Conservation (phyloP, 2,797 vertebrate genomes). For the Cheirogaleus major region DNA sequence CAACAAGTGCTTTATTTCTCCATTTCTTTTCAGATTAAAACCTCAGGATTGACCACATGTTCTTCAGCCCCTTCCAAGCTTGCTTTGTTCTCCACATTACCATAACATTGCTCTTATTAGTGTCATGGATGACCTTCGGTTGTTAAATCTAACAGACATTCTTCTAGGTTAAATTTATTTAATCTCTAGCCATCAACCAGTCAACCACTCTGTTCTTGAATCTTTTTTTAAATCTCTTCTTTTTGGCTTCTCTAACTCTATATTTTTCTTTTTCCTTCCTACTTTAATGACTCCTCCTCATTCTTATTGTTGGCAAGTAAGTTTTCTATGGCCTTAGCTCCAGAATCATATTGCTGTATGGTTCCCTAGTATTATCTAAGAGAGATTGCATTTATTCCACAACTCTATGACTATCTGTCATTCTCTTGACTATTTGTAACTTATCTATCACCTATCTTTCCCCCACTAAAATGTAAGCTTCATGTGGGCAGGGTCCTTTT, state of each 20-base stretch:
- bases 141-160: background rate
- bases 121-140: background rate
- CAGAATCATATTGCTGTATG: background rate
- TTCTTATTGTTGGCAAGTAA: background rate
- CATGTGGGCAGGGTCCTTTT: background rate
- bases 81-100: background rate
- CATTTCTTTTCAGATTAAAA: background rate
- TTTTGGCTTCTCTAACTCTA: background rate
- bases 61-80: background rate
- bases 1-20: background rate
- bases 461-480: background rate
- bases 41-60: background rate
- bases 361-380: background rate
- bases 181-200: background rate
- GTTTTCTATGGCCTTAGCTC: background rate
- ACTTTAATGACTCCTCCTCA: background rate
- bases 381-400: background rate
- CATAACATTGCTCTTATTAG: background rate
- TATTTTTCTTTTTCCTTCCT: background rate
- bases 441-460: background rate
- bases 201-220: background rate
- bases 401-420: background rate
- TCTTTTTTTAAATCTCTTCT: background rate
- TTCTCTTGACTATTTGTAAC: background rate
- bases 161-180: conserved; percentile 31